Evolutionary conservation across 2,113 vertebrate species (phyloP), one percentile per base, ranked within the genome.

Genomic region (Lamprologus lemairii): DNA sequence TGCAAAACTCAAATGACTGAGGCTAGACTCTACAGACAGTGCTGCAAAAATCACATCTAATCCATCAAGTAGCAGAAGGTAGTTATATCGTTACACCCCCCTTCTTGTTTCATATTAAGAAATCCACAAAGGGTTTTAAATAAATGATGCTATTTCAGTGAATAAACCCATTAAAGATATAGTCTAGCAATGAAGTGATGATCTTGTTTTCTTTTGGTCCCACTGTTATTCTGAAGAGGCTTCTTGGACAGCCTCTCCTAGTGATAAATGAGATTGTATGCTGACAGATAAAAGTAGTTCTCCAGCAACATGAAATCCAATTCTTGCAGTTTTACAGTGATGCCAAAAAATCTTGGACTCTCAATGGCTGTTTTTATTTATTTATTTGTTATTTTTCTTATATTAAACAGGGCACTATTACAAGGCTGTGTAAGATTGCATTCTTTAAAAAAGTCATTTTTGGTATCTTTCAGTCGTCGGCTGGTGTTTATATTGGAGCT

Each of bases 271-370:
- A 47, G 63, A 75, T 82, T 65, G 40, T 88, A 65, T 35, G 84
- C 80, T 89, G 87, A 81, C 78, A 88, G 81, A 49, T 93, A 58
- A 92, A 60, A 86, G 87, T 82, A 54, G 86, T 86, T 93, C 58
- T 79, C 49, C 82, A 17, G 49, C 86, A 88, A 86, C 81, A 58
- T 90, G 82, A 89, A 89, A 91, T 84, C 51, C 75, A 88, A 91
- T 89, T 91, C 33, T 86, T 89, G 60, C 75, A 88, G 84, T 16
- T 75, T 26, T n/a, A 45, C 51, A 75, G 53, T 37, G 12, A 53
- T 83, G 57, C 71, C 88, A 92, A 88, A 71, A 80, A 14, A 53
- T 45, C n/a, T 73, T 65, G n/a, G 16, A 73, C 49, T 79, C 28
- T 14, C 7, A 71, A 60, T 16, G 6, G 12, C 26, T 63, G 63